Percentiles rank a stretch among this genome's conserved stretches.
These are phyloP conservation scores for Polydrusus tereticollis DNA, from an alignment of 2,888 invertebrate species.

Conservation along the genomic window DNA sequence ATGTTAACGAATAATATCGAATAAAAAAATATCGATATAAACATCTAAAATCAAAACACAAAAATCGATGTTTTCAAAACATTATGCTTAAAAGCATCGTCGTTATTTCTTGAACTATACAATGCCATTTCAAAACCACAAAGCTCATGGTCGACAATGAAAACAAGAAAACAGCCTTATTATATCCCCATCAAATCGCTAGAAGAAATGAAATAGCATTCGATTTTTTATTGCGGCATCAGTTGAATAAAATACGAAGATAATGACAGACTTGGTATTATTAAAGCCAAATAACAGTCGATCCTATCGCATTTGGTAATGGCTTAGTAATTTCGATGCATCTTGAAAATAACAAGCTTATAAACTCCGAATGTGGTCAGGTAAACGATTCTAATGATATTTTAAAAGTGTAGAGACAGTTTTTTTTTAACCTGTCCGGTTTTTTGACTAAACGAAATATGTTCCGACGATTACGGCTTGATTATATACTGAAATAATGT, in stretches of 20 bases:
- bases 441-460: conserved; percentile 42
- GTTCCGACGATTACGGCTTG: conserved; percentile 43
- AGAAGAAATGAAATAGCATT: conserved; percentile 55
- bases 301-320: conserved; percentile 35
- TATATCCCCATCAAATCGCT: conserved; percentile 51
- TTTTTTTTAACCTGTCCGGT: conserved; percentile 24
- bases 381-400: conserved; percentile 47
- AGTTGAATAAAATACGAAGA: conserved; percentile 32
- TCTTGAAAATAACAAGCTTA: conserved; percentile 45
- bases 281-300: conserved; percentile 33
- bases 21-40: too few species aligned
- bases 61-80: neutral
- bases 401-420: conserved; percentile 45
- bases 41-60: too few species aligned
- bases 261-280: conserved; percentile 42
- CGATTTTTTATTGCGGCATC: conserved; percentile 49
- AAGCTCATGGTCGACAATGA: conserved; percentile 7
- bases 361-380: conserved; percentile 37
- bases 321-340: conserved; percentile 32
- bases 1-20: too few species aligned
- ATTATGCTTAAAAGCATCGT: neutral
- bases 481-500: conserved; percentile 34
- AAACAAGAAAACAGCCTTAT: conserved; percentile 27
- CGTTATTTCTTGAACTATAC: conserved; percentile 24
- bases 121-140: conserved; percentile 28